Percentiles rank a stretch among this genome's conserved stretches.
phyloP scores from a whole-genome alignment of 2,888 invertebrate species.

The Agrotis clavis region DNA sequence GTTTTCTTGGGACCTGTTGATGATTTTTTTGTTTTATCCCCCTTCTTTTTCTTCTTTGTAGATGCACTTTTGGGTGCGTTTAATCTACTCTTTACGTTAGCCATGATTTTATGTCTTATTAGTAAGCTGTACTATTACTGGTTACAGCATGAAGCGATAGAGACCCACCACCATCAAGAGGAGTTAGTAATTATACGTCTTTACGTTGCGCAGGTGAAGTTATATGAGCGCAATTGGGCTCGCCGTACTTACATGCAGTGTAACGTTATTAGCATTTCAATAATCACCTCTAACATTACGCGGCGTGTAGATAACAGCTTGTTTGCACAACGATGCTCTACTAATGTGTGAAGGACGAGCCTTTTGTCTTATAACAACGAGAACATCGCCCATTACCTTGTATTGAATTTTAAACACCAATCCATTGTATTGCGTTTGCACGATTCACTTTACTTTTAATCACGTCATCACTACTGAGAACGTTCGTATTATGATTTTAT shows the following conservation, averaged over 20 bases:
- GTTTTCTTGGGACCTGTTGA: slow-evolving; percentile 72
- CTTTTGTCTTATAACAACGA: slow-evolving; percentile 84
- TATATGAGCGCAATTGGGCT: slow-evolving; percentile 70
- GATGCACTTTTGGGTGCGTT: slow-evolving; percentile 77
- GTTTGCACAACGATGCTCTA: slow-evolving; percentile 87
- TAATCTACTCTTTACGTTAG: slow-evolving; percentile 84
- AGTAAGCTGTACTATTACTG: slow-evolving; percentile 77
- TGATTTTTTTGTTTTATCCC: slow-evolving; percentile 77
- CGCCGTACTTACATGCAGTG: slow-evolving; percentile 86
- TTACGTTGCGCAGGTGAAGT: slow-evolving; percentile 69
- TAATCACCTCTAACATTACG: slow-evolving; percentile 87
- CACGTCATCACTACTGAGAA: slow-evolving; percentile 56
- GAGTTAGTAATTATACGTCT: slow-evolving; percentile 76
- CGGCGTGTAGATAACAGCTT: slow-evolving; percentile 85
- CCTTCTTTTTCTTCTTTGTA: slow-evolving; percentile 72
- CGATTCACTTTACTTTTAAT: slow-evolving; percentile 61
- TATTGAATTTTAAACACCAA: slow-evolving; percentile 72
- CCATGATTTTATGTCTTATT: slow-evolving; percentile 82
- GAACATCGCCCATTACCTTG: slow-evolving; percentile 87
- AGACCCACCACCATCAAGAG: slow-evolving; percentile 83
- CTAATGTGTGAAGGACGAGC: slow-evolving; percentile 89
- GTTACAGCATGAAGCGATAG: slow-evolving; percentile 75
- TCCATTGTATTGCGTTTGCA: slow-evolving; percentile 71
- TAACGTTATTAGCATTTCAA: slow-evolving; percentile 83
- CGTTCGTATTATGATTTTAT: slow-evolving; percentile 31